Evolutionary conservation across 1,140 invertebrate genomes (phyloP), one percentile per base, ranked within the genome.

Genomic region (Stegodyphus dumicola): DNA sequence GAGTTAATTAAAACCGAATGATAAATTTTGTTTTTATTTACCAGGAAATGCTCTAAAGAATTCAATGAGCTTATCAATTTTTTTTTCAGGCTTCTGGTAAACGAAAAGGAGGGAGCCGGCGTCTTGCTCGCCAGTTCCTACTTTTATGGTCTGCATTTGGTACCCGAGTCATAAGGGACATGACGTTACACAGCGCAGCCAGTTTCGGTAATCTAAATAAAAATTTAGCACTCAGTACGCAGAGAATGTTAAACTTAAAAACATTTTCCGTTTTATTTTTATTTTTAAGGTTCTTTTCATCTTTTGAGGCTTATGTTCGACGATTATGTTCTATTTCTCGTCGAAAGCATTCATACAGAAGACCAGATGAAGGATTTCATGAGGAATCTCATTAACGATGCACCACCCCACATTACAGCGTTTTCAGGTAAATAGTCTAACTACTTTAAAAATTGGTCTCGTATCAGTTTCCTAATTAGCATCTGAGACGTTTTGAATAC

Each of bases 271-370:
- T 10, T 60, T 60, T 15, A 60, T 5, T 60, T 60, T 10, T 10
- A 10, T 9, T 10, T 60, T 60, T 60, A 53, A 93, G 92, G 92
- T 52, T 92, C 92, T 0, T 93, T 92, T 86, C 92, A 92, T 87
- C 89, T 93, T 54, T 88, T 93, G 64, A 91, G 92, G 83, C 88
- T 92, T 17, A 91, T 92, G 90, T 92, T 92, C 87, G 92, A 93
- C 86, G 92, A 93, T 81, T 92, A 92, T 84, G 90, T 93, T 10
- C 85, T 92, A 79, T 92, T 91, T 78, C 88, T 91, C 60, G 90
- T 93, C 3, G 92, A 92, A 81, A 88, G 88, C 17, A 86, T 92
- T 18, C 90, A 92, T 76, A 89, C 89, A 48, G 90, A 92, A 73
- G 90, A 91, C 66, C 87, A 90, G 70, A 90, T 90, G 9, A 88